A percentile compares a stretch with the other conserved stretches of the same genome.
These are phyloP conservation scores for Aradus depressus DNA, from an alignment of 2,888 invertebrate genomes.

Conservation along the genomic window DNA sequence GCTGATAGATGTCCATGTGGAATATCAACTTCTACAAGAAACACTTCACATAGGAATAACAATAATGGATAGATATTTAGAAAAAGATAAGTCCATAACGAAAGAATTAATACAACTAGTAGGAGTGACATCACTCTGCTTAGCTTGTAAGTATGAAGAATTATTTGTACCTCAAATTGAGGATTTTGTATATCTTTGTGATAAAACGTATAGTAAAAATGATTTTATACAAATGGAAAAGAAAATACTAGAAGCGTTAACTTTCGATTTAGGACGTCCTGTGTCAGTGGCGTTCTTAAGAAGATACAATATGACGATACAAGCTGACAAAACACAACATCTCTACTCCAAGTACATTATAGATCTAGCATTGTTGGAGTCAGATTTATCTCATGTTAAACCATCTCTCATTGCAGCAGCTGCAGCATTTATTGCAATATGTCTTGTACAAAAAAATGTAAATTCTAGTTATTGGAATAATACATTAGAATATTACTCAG, in stretches of 20 bases:
- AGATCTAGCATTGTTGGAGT: conserved; percentile 72
- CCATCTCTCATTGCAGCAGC: conserved; percentile 80
- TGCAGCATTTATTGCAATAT: conserved; percentile 62
- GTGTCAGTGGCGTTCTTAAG: conserved; percentile 19
- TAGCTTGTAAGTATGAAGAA: conserved; percentile 93
- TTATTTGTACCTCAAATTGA: conserved; percentile 73
- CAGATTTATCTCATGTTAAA: conserved; percentile 59
- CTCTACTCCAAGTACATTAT: conserved; percentile 82
- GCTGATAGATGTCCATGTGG: conserved; percentile 81
- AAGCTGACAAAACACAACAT: conserved; percentile 56
- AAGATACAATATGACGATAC: conserved; percentile 20
- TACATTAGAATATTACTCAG: conserved; percentile 64
- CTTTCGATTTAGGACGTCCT: conserved; percentile 18
- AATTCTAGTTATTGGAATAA: conserved; percentile 49
- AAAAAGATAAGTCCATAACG: conserved; percentile 39
- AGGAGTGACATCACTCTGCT: conserved; percentile 77
- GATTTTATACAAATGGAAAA: conserved; percentile 19
- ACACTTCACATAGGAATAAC: conserved; percentile 81
- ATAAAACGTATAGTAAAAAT: conserved; percentile 8
- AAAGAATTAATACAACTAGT: conserved; percentile 67
- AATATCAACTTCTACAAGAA: conserved; percentile 75
- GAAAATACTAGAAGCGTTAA: conserved; percentile 11
- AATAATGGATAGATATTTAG: conserved; percentile 80
- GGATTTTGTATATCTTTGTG: conserved; percentile 85
- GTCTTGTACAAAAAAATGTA: conserved; percentile 34